Evolutionary conservation across 1,140 invertebrate genomes (phyloP), one percentile per base, ranked within the genome.

Genomic region (Heliconius eleuchia): DNA sequence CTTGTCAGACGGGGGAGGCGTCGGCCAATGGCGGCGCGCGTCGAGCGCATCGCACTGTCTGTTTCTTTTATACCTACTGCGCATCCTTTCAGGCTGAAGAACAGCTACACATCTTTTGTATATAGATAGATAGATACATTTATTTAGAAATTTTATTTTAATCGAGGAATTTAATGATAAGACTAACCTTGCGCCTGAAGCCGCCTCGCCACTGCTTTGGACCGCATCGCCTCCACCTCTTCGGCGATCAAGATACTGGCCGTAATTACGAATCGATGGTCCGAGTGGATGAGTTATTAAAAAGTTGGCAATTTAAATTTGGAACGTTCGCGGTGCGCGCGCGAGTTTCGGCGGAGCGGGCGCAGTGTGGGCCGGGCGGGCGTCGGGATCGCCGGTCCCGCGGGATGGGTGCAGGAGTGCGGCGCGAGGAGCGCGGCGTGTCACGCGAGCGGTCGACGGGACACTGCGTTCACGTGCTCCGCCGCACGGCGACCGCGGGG

Each of bases 151-250:
- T 52, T 46, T 19, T 55, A 19, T 6, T 55, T 55, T 19, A 55
- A 2, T 55, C 4, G 19, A 7, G 19, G 3, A 57, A 8, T 57
- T 57, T 60, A 60, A 76, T 16, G 60, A 19, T 60, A 11, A 19
- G 18, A 57, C 95, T 92, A 87, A 95, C 95, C 95, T 92, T 95
- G 94, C 84, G 95, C 90, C 73, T 95, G 92, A 34, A 95, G 88
- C 82, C 94, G 93, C 89, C 95, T 95, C 77, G 95, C 95, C 55
- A 95, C 93, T 80, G 95, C 95, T 88, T 95, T 95, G 57, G 94
- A 95, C 88, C 95, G 91, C 95, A 95, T 95, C 84, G 88, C 87
- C 84, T 87, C 86, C 89, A 88, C 87, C 83, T 87, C 78, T 78
- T 78, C 80, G 75, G 80, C 77, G 81, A 84, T 84, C 80, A 85